A percentile compares a stretch with the other conserved stretches of the same genome.
Conservation (phyloP, 2,888 invertebrate species). For the Cheilosia pagana region DNA sequence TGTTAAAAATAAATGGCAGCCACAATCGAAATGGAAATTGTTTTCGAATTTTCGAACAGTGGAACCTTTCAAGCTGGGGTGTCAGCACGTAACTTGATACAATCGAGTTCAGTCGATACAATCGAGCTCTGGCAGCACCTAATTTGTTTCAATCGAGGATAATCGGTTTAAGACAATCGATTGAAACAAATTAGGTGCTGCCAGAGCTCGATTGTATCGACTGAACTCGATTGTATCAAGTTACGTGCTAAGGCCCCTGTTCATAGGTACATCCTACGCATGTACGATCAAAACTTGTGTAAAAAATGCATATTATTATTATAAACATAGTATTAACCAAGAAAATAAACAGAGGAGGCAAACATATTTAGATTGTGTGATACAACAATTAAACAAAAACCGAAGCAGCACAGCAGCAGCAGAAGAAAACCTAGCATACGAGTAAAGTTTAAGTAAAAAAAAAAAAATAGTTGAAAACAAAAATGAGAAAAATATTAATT, state of each 20-base stretch:
- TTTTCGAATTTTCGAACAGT: not conserved
- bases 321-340: constrained; percentile 41
- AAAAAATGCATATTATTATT: constrained; percentile 51
- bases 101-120: too few species aligned
- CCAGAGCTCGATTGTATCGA: too few species aligned
- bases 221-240: too few species aligned
- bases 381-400: constrained; percentile 58
- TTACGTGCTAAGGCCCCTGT: too few species aligned
- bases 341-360: constrained; percentile 16
- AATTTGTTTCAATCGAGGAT: too few species aligned
- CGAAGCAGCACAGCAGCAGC: constrained; percentile 33
- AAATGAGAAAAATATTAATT: constrained; percentile 36
- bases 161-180: too few species aligned
- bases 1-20: constrained; percentile 6
- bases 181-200: too few species aligned
- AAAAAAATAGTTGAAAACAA: constrained; percentile 52
- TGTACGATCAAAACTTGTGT: constrained; percentile 41
- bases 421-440: constrained; percentile 48
- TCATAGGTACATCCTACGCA: not conserved
- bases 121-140: too few species aligned
- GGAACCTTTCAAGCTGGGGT: too few species aligned
- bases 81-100: too few species aligned
- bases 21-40: not conserved
- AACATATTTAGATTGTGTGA: constrained; percentile 67
- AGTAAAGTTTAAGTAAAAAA: constrained; percentile 47